Conservation (phyloP, 2,797 vertebrate genomes). For the Melanotaenia boesemani region DNA sequence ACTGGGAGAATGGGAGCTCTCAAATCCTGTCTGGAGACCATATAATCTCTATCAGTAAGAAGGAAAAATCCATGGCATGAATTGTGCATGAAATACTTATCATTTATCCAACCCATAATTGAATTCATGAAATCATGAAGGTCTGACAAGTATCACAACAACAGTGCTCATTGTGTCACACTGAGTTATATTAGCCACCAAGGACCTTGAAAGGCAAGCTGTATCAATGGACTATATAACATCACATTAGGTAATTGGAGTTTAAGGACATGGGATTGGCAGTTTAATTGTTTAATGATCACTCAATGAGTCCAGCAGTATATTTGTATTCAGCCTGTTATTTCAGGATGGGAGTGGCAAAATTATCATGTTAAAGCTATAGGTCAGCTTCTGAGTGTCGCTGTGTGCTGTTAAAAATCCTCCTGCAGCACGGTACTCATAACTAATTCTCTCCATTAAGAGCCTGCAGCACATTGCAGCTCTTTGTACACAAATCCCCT, state of each 20-base stretch:
- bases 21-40: conserved; percentile 4
- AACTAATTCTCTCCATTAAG: conserved; percentile 70
- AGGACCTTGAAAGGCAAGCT: conserved; percentile 28
- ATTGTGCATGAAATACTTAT: conserved; percentile 8
- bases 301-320: conserved; percentile 56
- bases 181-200: conserved; percentile 11
- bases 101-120: conserved; percentile 8
- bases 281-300: conserved; percentile 74
- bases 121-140: conserved; percentile 28
- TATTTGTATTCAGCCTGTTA: conserved; percentile 52
- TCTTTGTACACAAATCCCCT: conserved; percentile 80
- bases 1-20: not conserved
- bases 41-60: conserved; percentile 4
- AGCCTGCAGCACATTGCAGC: conserved; percentile 64
- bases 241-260: conserved; percentile 60
- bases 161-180: conserved; percentile 3
- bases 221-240: conserved; percentile 51
- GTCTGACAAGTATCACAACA: conserved; percentile 20
- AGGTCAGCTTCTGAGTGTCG: conserved; percentile 17
- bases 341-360: conserved; percentile 29
- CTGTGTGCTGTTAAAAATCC: conserved; percentile 27
- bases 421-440: conserved; percentile 45
- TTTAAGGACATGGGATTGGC: conserved; percentile 55
- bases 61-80: conserved; percentile 7
- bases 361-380: conserved; percentile 55